These are phyloP conservation scores for Acleris literana DNA, from an alignment of 2,888 invertebrate genomes.

Conservation along the genomic window DNA sequence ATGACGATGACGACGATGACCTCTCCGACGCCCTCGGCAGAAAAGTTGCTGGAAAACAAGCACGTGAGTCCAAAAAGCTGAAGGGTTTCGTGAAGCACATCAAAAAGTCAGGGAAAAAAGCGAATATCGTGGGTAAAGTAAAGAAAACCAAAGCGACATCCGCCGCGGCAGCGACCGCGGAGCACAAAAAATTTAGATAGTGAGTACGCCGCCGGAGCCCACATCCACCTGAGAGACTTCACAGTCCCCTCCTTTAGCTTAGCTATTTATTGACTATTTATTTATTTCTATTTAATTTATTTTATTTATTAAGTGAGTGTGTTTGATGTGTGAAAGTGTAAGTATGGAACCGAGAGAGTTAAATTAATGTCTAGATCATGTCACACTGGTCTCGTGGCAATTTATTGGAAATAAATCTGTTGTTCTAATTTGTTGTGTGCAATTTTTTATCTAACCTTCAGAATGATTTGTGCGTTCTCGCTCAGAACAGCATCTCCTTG, in stretches of 20 bases:
- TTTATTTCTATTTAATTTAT: constrained; percentile 84
- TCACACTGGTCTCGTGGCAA: constrained; percentile 83
- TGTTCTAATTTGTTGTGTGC: constrained; percentile 78
- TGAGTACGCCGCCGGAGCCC: constrained; percentile 66
- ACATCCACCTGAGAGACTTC: constrained; percentile 76
- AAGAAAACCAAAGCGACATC: constrained; percentile 81
- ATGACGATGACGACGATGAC: constrained; percentile 86
- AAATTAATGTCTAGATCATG: constrained; percentile 85
- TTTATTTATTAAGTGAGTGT: constrained; percentile 85
- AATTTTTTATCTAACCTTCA: constrained; percentile 74
- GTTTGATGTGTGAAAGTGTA: constrained; percentile 80
- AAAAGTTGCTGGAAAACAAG: constrained; percentile 74
- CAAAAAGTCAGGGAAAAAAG: constrained; percentile 80
- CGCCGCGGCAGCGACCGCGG: constrained; percentile 73
- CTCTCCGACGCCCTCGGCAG: constrained; percentile 85
- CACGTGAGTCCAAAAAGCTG: constrained; percentile 94
- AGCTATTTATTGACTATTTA: constrained; percentile 84
- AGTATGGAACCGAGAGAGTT: constrained; percentile 77
- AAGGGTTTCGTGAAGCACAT: constrained; percentile 71
- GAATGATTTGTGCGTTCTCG: constrained; percentile 71
- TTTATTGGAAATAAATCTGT: constrained; percentile 83
- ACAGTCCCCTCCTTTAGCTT: constrained; percentile 79
- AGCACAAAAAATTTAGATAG: constrained; percentile 84
- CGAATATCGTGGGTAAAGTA: constrained; percentile 76
- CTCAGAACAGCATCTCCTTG: constrained; percentile 22